These are phyloP conservation scores for Kuschelorhynchus macadamiae DNA, from an alignment of 2,888 invertebrate species.

Conservation along the genomic window DNA sequence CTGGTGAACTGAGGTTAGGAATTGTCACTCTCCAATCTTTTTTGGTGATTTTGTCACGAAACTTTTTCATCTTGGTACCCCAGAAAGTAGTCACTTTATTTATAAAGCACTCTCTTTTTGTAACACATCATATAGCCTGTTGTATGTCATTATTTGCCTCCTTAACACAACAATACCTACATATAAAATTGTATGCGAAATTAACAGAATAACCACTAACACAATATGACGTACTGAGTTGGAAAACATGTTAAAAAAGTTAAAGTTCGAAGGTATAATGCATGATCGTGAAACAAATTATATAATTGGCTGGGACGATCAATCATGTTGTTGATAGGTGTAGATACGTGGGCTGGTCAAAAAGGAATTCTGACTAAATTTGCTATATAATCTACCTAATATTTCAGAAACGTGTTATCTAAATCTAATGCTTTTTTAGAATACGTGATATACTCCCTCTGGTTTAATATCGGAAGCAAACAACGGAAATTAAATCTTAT, in stretches of 20 bases:
- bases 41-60: slow-evolving; percentile 65
- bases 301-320: slow-evolving; percentile 55
- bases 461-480: no score
- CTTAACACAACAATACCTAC: not conserved
- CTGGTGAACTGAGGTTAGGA: slow-evolving; percentile 61
- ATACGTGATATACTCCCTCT: no score
- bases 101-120: no score
- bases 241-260: slow-evolving; percentile 26
- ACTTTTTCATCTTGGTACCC: slow-evolving; percentile 64
- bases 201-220: slow-evolving; percentile 3
- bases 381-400: no score
- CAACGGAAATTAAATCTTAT: no score
- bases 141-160: slow-evolving; percentile 6
- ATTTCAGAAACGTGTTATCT: no score
- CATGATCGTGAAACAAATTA: slow-evolving; percentile 51
- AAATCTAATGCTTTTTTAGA: no score
- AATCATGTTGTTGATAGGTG: slow-evolving; percentile 48
- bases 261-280: slow-evolving; percentile 30
- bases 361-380: no score
- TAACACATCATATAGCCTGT: slow-evolving; percentile 12
- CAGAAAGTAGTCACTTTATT: no score
- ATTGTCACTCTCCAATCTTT: slow-evolving; percentile 67
- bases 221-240: slow-evolving; percentile 8
- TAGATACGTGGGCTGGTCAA: slow-evolving; percentile 3
- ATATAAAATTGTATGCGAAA: slow-evolving; percentile 45